Conservation (phyloP, 2,888 invertebrate genomes). For the Helicoverpa assulta region DNA sequence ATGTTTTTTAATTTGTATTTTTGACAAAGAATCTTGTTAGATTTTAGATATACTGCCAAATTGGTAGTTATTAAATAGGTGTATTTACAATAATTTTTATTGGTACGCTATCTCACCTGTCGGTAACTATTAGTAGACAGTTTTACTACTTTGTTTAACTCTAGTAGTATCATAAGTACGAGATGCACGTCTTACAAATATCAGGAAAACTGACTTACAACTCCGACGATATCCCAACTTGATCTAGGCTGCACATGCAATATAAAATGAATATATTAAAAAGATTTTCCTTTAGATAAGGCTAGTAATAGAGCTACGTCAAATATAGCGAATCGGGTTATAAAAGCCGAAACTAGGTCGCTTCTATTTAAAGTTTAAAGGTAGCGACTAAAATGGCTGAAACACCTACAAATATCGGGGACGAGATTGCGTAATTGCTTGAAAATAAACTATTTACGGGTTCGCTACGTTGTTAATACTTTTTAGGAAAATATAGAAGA, state of each 20-base stretch:
- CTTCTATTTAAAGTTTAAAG: constrained; percentile 48
- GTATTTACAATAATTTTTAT: too few species aligned
- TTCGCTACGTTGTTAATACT: not conserved
- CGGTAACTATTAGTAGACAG: too few species aligned
- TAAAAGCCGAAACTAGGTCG: constrained; percentile 47
- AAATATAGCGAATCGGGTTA: constrained; percentile 44
- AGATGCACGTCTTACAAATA: too few species aligned
- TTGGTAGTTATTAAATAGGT: not conserved
- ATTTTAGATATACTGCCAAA: not conserved
- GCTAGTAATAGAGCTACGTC: constrained; percentile 9
- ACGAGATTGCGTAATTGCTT: constrained; percentile 23
- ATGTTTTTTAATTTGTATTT: not conserved
- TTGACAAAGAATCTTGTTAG: too few species aligned
- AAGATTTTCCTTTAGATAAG: not conserved
- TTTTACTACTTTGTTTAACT: too few species aligned
- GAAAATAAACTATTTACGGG: constrained; percentile 1
- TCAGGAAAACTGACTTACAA: too few species aligned
- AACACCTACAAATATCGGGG: constrained; percentile 40
- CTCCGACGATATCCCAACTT: not conserved
- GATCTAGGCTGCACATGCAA: not conserved
- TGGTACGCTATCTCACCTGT: too few species aligned
- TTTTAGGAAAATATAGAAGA: too few species aligned
- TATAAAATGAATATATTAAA: not conserved
- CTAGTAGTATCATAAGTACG: too few species aligned
- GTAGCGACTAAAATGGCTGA: constrained; percentile 42